phyloP scores from a whole-genome alignment of 2,888 invertebrate species.

The Lepidonotus clava region DNA sequence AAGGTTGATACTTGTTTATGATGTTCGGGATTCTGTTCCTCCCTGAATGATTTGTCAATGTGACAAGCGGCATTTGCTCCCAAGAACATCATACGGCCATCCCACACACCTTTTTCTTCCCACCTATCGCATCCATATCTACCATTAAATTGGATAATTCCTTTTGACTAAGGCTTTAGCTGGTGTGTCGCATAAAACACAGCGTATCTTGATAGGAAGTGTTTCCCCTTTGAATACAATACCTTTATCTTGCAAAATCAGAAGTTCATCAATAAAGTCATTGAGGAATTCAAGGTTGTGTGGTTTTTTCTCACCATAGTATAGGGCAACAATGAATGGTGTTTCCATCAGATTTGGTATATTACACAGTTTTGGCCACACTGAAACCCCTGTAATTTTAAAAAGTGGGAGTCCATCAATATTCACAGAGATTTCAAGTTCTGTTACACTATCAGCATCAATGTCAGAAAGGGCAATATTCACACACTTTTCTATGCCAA shows the following conservation, averaged over 20 bases:
- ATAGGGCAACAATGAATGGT: conserved; percentile 5
- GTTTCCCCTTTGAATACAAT: background rate
- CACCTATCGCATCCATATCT: background rate
- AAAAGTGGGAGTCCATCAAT: conserved; percentile 12
- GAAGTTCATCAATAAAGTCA: conserved; percentile 5
- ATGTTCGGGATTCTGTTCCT: background rate
- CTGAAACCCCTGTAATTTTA: background rate
- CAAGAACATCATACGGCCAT: background rate
- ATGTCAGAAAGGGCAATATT: background rate
- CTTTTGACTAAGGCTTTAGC: conserved; percentile 4
- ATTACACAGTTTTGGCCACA: background rate
- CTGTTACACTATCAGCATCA: background rate
- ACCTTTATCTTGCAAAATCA: background rate
- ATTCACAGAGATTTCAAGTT: background rate
- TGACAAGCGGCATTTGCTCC: background rate
- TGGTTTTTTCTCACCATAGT: background rate
- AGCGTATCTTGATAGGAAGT: background rate
- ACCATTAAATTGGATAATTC: conserved; percentile 1
- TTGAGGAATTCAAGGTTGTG: background rate
- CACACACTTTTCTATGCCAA: background rate
- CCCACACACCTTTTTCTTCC: background rate
- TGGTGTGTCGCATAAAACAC: background rate
- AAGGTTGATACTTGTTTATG: background rate
- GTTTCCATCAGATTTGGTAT: background rate
- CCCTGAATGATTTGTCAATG: background rate